Evolutionary conservation across 2,113 vertebrate genomes (phyloP), one percentile per base, ranked within the genome.

Genomic region (Daphoenositta chrysoptera): DNA sequence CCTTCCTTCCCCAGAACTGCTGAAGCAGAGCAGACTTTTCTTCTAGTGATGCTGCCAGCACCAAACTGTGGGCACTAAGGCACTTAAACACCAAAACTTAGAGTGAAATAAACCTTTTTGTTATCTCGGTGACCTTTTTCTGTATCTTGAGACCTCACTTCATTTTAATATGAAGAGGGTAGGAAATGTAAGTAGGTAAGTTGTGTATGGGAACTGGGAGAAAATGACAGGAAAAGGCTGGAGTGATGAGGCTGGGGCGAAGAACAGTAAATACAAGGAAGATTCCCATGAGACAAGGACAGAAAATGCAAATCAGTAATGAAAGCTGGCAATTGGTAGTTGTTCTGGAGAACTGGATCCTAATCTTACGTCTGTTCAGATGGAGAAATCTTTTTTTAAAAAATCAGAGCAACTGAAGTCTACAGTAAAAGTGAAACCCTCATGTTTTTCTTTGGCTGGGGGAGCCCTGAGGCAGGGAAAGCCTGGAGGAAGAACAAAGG

Each of bases 291-390:
- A 57, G 77, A 44, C 16, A 79, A 45, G 18, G 48, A 50, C 35
- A 58, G 48, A 33, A 87, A 69, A 80, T 15, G 19, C 53, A 60
- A 33, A 42, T 58, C 44, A 27, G 21, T 78, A 87, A 70, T 53
- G 57, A 69, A 54, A 57, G 42, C 14, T 81, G 60, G 35, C 7
- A 28, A 60, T 4, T 83, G 54, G 66, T 69, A 73, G 23, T 50
- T 90, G 48, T 91, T 20, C 44, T 88, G 53, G 48, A 89, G 53
- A 96, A n/a, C 31, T 51, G 48, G 21, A 31, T 89, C 60, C n/a
- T 83, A 70, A 76, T 48, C 35, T 90, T 61, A 30, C 6, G 4
- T 70, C 60, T 71, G 37, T 54, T 92, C 37, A 66, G 21, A 31
- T 33, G 33, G 50, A 91, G 68, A 66, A 82, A 54, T 58, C 26